A percentile compares a stretch with the other conserved stretches of the same genome.
Evolutionary conservation across 1,140 invertebrate genomes (phyloP).

Genomic region (Stratiolaelaps scimitus): DNA sequence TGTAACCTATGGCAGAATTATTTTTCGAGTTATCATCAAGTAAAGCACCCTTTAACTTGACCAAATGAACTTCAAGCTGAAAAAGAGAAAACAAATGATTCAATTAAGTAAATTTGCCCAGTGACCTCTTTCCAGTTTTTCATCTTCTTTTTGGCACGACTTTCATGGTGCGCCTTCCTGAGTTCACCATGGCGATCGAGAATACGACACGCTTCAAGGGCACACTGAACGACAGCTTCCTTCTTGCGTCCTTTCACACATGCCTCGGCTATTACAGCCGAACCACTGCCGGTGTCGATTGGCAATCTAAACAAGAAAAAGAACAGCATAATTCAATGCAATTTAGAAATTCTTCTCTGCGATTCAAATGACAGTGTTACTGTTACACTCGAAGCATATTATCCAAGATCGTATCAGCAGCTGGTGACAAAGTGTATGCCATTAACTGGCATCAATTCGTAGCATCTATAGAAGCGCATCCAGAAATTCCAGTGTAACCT

Average conservation of each 20-base stretch:
- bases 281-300: constrained; percentile 59
- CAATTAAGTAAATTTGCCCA: neutral
- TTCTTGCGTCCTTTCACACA: constrained; percentile 83
- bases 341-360: neutral
- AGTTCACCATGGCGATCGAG: constrained; percentile 69
- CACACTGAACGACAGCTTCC: constrained; percentile 80
- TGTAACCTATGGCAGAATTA: too few species aligned
- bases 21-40: too few species aligned
- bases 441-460: too few species aligned
- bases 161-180: constrained; percentile 60
- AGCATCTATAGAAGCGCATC: too few species aligned
- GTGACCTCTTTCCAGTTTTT: constrained; percentile 26
- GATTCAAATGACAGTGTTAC: too few species aligned
- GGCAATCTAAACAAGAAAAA: constrained; percentile 51
- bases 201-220: constrained; percentile 80
- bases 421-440: too few species aligned
- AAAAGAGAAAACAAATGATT: constrained; percentile 7
- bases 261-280: constrained; percentile 63
- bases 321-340: neutral
- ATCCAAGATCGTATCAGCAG: too few species aligned
- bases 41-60: too few species aligned
- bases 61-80: neutral
- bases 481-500: too few species aligned
- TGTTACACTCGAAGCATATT: too few species aligned
- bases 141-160: constrained; percentile 27